Percentiles rank a stretch among this genome's conserved stretches.
Conservation (phyloP, 2,888 invertebrate genomes). For the Dolichopus griseipennis region DNA sequence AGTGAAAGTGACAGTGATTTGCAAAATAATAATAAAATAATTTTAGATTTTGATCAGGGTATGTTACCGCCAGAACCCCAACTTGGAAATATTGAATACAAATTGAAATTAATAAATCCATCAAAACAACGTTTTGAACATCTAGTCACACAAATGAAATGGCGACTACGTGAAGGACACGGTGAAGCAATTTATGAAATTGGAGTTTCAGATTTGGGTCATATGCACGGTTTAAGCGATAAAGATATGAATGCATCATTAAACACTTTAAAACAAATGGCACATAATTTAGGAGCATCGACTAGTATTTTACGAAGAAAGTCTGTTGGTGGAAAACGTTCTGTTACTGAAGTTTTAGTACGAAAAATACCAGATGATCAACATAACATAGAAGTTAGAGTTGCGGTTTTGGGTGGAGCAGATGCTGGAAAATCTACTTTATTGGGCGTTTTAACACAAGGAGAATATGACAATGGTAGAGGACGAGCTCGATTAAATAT, state of each 20-base stretch:
- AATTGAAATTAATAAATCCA: slow-evolving; percentile 86
- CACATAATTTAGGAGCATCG: slow-evolving; percentile 73
- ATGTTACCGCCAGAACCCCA: slow-evolving; percentile 87
- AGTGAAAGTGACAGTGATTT: slow-evolving; percentile 28
- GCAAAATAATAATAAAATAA: slow-evolving; percentile 31
- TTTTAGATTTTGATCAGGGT: slow-evolving; percentile 49
- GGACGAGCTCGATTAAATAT: slow-evolving; percentile 92
- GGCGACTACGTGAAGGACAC: slow-evolving; percentile 91
- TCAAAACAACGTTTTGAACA: slow-evolving; percentile 89
- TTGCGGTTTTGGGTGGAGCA: slow-evolving; percentile 90
- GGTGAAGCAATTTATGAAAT: slow-evolving; percentile 98
- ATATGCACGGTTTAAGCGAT: slow-evolving; percentile 72
- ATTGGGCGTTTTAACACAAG: slow-evolving; percentile 91
- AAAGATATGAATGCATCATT: slow-evolving; percentile 81
- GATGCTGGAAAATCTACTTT: slow-evolving; percentile 97
- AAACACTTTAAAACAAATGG: slow-evolving; percentile 80
- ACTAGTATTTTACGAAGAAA: slow-evolving; percentile 65
- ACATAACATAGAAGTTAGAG: slow-evolving; percentile 78
- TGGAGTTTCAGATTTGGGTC: slow-evolving; percentile 85
- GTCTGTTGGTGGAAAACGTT: slow-evolving; percentile 47
- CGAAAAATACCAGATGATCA: slow-evolving; percentile 82
- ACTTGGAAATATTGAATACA: slow-evolving; percentile 93
- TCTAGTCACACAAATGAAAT: slow-evolving; percentile 97
- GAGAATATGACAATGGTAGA: slow-evolving; percentile 89
- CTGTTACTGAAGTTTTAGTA: slow-evolving; percentile 80